Evolutionary conservation across 2,888 invertebrate species (phyloP).

Genomic region (Entomobrya proxima): DNA sequence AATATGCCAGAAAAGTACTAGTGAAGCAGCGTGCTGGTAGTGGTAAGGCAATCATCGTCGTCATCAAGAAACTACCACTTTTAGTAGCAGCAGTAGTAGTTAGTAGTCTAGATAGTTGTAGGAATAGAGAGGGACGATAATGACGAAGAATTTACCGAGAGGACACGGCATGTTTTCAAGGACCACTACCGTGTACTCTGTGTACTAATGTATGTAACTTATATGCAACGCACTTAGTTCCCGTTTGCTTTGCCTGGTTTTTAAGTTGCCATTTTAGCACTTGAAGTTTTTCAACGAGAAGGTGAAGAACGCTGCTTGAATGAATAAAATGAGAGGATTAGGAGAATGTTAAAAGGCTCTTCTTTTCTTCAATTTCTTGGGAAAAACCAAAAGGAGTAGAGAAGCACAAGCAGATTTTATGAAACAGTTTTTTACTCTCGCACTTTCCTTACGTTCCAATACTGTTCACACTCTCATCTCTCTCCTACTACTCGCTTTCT

Average conservation of each 20-base stretch:
- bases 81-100: too few relatives aligned
- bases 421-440: slow-evolving; percentile 14
- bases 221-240: neutral
- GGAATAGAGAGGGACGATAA: too few relatives aligned
- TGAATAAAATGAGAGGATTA: slow-evolving; percentile 67
- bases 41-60: neutral
- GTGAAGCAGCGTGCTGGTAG: too few relatives aligned
- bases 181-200: too few relatives aligned
- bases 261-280: slow-evolving; percentile 13
- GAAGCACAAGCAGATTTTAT: neutral
- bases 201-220: too few relatives aligned
- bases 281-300: slow-evolving; percentile 27
- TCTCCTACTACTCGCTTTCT: neutral
- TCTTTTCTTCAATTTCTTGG: neutral
- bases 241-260: neutral
- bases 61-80: too few relatives aligned
- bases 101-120: too few relatives aligned
- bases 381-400: neutral
- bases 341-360: slow-evolving; percentile 60
- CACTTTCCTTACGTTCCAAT: neutral
- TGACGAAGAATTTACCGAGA: too few relatives aligned
- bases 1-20: too few relatives aligned
- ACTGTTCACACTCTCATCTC: neutral
- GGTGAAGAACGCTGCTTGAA: slow-evolving; percentile 56
- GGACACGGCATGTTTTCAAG: too few relatives aligned